Base-by-base conservation (phyloP, 2,888 invertebrate genomes). In the Archips crataeganus region DNA sequence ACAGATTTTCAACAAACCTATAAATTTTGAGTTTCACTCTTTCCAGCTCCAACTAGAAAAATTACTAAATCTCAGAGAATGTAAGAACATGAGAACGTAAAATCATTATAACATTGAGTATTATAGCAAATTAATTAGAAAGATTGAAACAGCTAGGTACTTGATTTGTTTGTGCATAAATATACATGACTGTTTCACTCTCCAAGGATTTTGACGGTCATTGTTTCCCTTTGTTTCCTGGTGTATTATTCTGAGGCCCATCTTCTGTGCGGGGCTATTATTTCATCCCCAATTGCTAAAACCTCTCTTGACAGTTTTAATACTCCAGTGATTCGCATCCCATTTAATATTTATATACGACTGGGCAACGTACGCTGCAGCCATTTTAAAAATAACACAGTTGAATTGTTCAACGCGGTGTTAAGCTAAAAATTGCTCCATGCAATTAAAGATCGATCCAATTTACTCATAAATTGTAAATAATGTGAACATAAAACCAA, bases 271-370 rank as follows among this genome's bases (percentile, higher is more conserved):
- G 47, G n/a, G 5, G 45, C 60, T 61, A 69, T 73, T 73, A 70
- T 74, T 70, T 70, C 74, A 74, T 65, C 34, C 34, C 42, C 65
- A 74, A 74, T 70, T 70, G 69, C 60, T 65, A 65, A 74, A 74
- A 74, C 69, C 64, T 74, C 74, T 60, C 23, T 54, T 61, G 74
- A 74, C 69, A 74, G 69, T 45, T 65, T 70, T 70, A 74, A 74
- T 70, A 64, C 74, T n/a, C 54, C 60, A 60, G 54, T 70, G 74
- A 74, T 64, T 60, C 60, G 42, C 65, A 74, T 70, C 64, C 51
- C 65, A 74, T 74, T 74, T 70, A 74, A 65, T 74, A 74, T 74
- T 70, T 70, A 74, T 69, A 60, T 51, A 49, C 64, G 60, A 69
- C 63, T 51, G 34, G 65, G 47, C 63, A 49, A 54, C 32, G 10